phyloP scores from a whole-genome alignment of 2,888 invertebrate genomes.

The Ferdinandea cuprea region DNA sequence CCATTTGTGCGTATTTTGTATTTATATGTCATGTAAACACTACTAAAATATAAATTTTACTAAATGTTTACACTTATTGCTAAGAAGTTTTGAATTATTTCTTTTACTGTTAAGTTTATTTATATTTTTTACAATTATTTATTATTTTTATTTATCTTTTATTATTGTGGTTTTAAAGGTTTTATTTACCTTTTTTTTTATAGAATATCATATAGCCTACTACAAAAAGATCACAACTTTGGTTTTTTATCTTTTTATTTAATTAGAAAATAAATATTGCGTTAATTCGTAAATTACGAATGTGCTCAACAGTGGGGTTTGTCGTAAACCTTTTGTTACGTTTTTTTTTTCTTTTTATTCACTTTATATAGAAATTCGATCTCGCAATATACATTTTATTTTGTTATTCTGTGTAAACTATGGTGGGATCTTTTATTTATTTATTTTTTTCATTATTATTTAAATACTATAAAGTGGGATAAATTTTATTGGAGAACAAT shows the following conservation, averaged over 20 bases:
- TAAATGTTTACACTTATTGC: conserved; percentile 65
- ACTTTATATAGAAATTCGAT: conserved; percentile 69
- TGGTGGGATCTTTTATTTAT: conserved; percentile 82
- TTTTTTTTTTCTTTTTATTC: conserved; percentile 21
- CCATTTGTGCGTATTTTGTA: conserved; percentile 67
- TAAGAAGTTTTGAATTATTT: conserved; percentile 43
- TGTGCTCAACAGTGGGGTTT: conserved; percentile 12
- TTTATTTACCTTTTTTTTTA: conserved; percentile 38
- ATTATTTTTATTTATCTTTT: conserved; percentile 14
- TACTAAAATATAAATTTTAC: conserved; percentile 61
- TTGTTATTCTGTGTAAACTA: conserved; percentile 80
- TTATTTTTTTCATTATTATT: conserved; percentile 76
- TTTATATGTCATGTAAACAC: conserved; percentile 66
- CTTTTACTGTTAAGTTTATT: conserved; percentile 1
- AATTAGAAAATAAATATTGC: conserved; percentile 59
- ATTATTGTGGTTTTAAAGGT: too few relatives aligned
- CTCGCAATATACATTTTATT: conserved; percentile 52
- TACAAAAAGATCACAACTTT: conserved; percentile 74
- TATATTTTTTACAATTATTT: conserved; percentile 31
- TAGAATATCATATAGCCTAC: conserved; percentile 63
- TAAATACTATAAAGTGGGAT: conserved; percentile 73
- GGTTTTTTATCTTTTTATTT: conserved; percentile 37
- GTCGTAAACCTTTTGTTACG: conserved; percentile 37
- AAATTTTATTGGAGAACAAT: too few relatives aligned
- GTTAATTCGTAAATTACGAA: conserved; percentile 19